phyloP scores from a whole-genome alignment of 2,888 invertebrate species.

The Melanchra persicariae region DNA sequence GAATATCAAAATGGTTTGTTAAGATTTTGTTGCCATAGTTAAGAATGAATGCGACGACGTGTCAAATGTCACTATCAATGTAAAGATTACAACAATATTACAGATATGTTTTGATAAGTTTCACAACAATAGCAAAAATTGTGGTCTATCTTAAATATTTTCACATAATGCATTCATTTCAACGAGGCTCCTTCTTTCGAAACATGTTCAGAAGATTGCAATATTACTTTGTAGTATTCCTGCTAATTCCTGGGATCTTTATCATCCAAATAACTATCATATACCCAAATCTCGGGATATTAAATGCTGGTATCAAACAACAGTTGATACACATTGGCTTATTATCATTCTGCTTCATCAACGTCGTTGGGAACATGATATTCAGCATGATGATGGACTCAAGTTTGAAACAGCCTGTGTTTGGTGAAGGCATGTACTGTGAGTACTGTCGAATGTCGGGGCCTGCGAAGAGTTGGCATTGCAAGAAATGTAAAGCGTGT shows the following conservation, averaged over 20 bases:
- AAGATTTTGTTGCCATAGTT: constrained; percentile 8
- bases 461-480: constrained; percentile 96
- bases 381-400: constrained; percentile 76
- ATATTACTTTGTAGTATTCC: constrained; percentile 68
- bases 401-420: constrained; percentile 60
- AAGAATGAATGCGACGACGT: constrained; percentile 8
- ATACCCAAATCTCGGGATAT: constrained; percentile 70
- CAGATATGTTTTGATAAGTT: constrained; percentile 4
- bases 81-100: too few relatives aligned
- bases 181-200: constrained; percentile 4
- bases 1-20: constrained; percentile 53
- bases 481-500: constrained; percentile 94
- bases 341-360: constrained; percentile 75
- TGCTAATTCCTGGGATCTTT: constrained; percentile 76
- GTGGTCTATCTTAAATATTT: neutral
- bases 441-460: constrained; percentile 92
- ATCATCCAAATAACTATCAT: constrained; percentile 77
- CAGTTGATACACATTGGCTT: constrained; percentile 72
- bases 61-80: constrained; percentile 64
- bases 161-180: constrained; percentile 25
- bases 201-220: constrained; percentile 64
- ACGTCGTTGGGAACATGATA: constrained; percentile 80
- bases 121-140: constrained; percentile 12
- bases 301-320: constrained; percentile 67
- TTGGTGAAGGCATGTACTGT: constrained; percentile 90